Base-by-base conservation (phyloP, 1,140 invertebrate species). In the Agraylea sexmaculata region DNA sequence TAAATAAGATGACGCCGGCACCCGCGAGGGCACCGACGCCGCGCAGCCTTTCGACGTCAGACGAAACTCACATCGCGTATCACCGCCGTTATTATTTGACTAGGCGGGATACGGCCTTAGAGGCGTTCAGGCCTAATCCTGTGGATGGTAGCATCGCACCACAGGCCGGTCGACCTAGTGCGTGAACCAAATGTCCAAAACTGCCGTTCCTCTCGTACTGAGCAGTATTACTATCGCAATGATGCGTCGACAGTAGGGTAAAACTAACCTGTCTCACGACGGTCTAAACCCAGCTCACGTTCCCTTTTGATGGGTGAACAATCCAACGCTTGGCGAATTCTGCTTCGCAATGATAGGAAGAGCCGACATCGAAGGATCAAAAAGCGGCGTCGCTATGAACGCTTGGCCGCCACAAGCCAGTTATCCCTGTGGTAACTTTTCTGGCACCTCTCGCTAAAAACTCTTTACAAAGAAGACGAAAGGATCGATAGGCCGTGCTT, bases 191-290 rank as follows among this genome's bases (percentile, higher is more conserved):
- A 73, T 80, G 74, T 82, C 72, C 72, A 78, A 80, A 80, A 69
- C 74, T 74, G 73, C 77, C 71, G 78, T 80, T 81, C 76, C 76
- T 81, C 73, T 80, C 77, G 77, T 69, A 68, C 69, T 69, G 65
- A 69, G 71, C 65, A 66, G 68, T 64, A 74, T 71, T 74, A 72
- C 68, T 71, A 71, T 69, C 55, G 64, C 64, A 63, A 69, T 60
- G 61, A 69, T 58, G 36, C 46, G 58, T 60, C 64, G 64, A 64
- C 61, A 66, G 60, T 64, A 65, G 73, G 74, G 68, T 75, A 78
- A 79, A 80, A 79, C 76, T 79, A 80, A 79, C 77, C 75, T 79
- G 74, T 78, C 77, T 80, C 74, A 77, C 74, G 76, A 78, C 74
- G 74, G 73, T 80, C 75, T 78, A 78, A 80, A 77, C 75, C 77